phyloP scores from a whole-genome alignment of 2,888 invertebrate genomes.

The Dromius quadrimaculatus region DNA sequence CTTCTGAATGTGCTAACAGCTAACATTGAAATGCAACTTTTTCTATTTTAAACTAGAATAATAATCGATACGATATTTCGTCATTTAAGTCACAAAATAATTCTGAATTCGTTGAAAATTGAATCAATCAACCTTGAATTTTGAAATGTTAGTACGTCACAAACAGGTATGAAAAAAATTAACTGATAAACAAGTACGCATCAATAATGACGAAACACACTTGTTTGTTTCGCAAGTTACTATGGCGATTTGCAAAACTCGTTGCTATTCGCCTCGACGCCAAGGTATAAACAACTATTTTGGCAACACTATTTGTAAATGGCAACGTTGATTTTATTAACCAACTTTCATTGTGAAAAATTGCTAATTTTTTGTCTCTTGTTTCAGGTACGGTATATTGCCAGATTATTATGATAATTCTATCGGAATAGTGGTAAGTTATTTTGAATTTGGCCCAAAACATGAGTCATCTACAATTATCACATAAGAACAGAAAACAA shows the following conservation, averaged over 20 bases:
- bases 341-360: background rate
- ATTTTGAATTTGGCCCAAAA: no score
- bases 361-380: conserved; percentile 8
- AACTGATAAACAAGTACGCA: conserved; percentile 26
- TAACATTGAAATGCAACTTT: conserved; percentile 26
- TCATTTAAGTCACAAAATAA: no score
- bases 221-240: conserved; percentile 27
- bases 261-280: conserved; percentile 1
- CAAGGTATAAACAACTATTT: conserved; percentile 27
- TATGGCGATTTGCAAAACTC: conserved; percentile 1
- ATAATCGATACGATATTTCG: no score
- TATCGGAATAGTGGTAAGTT: no score
- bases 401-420: no score
- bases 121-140: conserved; percentile 26
- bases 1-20: conserved; percentile 20
- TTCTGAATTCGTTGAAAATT: background rate
- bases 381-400: conserved; percentile 7
- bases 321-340: conserved; percentile 13
- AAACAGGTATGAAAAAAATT: conserved; percentile 29
- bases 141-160: conserved; percentile 19
- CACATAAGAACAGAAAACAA: no score
- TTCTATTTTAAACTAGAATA: conserved; percentile 11
- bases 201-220: conserved; percentile 6
- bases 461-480: no score
- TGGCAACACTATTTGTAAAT: conserved; percentile 16